Base-by-base conservation (phyloP, 1,140 invertebrate species). In the Limonius californicus region DNA sequence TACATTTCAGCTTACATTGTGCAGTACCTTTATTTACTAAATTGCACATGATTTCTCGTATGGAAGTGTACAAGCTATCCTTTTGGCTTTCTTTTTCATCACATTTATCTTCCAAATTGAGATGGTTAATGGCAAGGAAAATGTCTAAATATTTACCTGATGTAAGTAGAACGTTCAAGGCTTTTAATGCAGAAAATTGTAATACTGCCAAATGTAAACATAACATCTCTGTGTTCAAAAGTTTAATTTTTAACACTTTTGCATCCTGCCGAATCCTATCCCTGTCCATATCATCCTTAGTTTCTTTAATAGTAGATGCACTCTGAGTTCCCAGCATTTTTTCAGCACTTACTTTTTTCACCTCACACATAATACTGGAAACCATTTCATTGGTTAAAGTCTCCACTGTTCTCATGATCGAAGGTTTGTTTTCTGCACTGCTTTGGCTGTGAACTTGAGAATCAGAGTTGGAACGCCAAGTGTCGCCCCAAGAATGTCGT, bases 151-250 rank as follows among this genome's bases (percentile, higher is more conserved):
- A 85, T 55, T 78, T 76, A 54, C 77, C 79, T 56, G 79, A 81
- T 59, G 77, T 77, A 11, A 85, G 65, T 1, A 85, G 72, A 15
- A 75, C 72, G 54, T 77, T 72, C 12, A 87, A 66, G 4, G 80
- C 73, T 72, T 86, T 86, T 59, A 88, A 70, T 21, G 85, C 82
- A 21, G 81, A 77, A 59, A 84, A 78, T 66, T 87, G 84, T 30
- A 87, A 68, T 64, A 78, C 79, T 0, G 78, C 74, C 27, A 83
- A 67, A 64, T 78, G 76, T 9, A 84, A 60, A 60, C 69, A 74
- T 23, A 74, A 67, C n/a, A 69, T 68, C 70, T 84, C 82, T 55
- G 75, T 69, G 19, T 73, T 67, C 2, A 80, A 63, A 39, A 80
- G 62, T 61, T 78, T 78, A 32, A 69, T 70, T 54, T 76, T 68